phyloP scores from a whole-genome alignment of 2,888 invertebrate genomes.

The Acleris laterana region DNA sequence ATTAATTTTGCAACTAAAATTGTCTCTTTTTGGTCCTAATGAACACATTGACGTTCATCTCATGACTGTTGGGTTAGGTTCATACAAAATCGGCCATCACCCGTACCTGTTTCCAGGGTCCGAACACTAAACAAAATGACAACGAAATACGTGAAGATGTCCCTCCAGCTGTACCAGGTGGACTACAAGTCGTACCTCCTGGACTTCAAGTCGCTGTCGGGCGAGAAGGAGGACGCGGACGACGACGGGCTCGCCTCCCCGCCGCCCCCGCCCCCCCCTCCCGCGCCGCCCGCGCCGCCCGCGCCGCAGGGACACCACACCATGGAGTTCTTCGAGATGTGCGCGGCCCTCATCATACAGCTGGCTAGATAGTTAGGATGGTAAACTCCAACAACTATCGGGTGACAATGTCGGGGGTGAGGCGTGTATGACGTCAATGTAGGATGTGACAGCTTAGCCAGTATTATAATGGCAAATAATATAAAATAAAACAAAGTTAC shows the following conservation, averaged over 20 bases:
- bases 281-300: conserved; percentile 47
- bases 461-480: too few relatives aligned
- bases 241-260: conserved; percentile 61
- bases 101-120: conserved; percentile 84
- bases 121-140: conserved; percentile 94
- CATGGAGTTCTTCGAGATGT: conserved; percentile 99
- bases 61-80: too few relatives aligned
- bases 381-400: neutral
- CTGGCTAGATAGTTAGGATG: conserved; percentile 91
- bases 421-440: too few relatives aligned
- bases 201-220: conserved; percentile 97
- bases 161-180: conserved; percentile 98
- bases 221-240: conserved; percentile 87
- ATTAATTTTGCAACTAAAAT: too few relatives aligned
- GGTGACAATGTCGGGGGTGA: neutral
- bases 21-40: too few relatives aligned
- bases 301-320: conserved; percentile 93
- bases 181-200: conserved; percentile 98
- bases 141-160: conserved; percentile 97
- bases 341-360: conserved; percentile 98
- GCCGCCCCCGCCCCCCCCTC: conserved; percentile 51
- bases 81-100: neutral
- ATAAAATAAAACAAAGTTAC: too few relatives aligned
- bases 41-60: too few relatives aligned
- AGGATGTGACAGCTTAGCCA: too few relatives aligned